Percentiles rank a stretch among this genome's conserved stretches.
Evolutionary conservation across 2,888 invertebrate species (phyloP).

Genomic region (Oscheius myriophilus): DNA sequence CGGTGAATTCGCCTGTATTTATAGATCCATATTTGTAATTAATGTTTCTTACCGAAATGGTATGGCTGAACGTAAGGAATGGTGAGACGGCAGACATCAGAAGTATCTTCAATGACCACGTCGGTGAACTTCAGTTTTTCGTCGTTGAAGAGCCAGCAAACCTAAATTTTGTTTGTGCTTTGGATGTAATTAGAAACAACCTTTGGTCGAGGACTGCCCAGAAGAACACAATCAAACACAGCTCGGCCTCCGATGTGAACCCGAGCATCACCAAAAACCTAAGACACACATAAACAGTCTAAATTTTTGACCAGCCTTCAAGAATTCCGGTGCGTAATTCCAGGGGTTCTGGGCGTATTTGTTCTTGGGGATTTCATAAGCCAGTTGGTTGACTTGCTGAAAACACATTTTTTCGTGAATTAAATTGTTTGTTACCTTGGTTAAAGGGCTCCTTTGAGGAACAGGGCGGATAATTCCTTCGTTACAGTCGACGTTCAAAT

Average conservation of each 20-base stretch:
- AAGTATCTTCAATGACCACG: constrained; percentile 63
- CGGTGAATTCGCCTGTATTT: constrained; percentile 46
- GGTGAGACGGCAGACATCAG: constrained; percentile 68
- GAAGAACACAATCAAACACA: constrained; percentile 69
- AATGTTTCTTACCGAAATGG: constrained; percentile 57
- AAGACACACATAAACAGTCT: constrained; percentile 5
- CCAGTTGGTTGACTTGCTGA: constrained; percentile 70
- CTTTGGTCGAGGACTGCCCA: constrained; percentile 68
- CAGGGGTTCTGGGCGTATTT: constrained; percentile 69
- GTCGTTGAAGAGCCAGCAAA: constrained; percentile 70
- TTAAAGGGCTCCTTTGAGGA: constrained; percentile 62
- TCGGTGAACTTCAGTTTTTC: constrained; percentile 67
- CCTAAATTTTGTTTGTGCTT: constrained; percentile 40
- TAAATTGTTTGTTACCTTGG: constrained; percentile 50
- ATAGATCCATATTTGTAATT: neutral
- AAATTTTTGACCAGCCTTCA: constrained; percentile 51
- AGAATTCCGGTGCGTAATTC: constrained; percentile 68
- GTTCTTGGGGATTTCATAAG: constrained; percentile 69
- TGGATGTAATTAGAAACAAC: constrained; percentile 31
- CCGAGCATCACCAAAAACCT: constrained; percentile 66
- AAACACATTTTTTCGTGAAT: constrained; percentile 29
- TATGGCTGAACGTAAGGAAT: constrained; percentile 68
- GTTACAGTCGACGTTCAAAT: constrained; percentile 48
- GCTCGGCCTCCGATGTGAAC: constrained; percentile 64
- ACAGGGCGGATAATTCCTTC: constrained; percentile 55